Evolutionary conservation across 2,888 invertebrate genomes (phyloP).

Genomic region (Cosmia pyralina): DNA sequence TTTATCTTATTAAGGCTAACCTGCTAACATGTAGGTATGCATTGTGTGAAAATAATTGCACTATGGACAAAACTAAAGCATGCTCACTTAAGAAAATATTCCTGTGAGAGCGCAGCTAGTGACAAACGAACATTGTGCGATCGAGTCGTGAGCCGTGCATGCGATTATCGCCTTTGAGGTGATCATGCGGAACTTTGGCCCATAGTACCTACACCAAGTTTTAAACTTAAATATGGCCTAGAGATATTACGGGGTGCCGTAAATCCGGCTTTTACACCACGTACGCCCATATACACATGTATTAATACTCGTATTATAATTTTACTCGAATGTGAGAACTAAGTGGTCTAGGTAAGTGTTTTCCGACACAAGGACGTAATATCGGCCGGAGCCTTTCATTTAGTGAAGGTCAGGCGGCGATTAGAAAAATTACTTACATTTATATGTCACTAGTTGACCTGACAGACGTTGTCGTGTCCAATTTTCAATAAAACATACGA

Average conservation of each 20-base stretch:
- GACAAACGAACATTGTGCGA: too few relatives aligned
- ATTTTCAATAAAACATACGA: background rate
- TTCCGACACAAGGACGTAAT: conserved; percentile 61
- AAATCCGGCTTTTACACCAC: conserved; percentile 1
- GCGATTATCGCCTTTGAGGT: too few relatives aligned
- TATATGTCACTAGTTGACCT: background rate
- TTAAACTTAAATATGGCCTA: background rate
- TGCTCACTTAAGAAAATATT: too few relatives aligned
- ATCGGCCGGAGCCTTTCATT: conserved; percentile 60
- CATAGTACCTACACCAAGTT: background rate
- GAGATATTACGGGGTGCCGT: background rate
- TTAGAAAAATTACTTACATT: conserved; percentile 57
- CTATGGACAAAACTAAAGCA: too few relatives aligned
- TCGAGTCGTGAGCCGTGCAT: too few relatives aligned
- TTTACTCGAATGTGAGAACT: conserved; percentile 58
- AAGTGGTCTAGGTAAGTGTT: conserved; percentile 54
- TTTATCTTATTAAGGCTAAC: background rate
- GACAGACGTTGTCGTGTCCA: background rate
- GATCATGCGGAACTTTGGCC: too few relatives aligned
- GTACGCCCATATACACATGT: background rate
- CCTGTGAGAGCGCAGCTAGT: too few relatives aligned
- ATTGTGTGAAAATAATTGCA: conserved; percentile 1
- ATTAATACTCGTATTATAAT: conserved; percentile 44
- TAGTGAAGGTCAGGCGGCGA: conserved; percentile 55
- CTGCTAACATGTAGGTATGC: too few relatives aligned